Evolutionary conservation across 1,140 invertebrate genomes (phyloP).

Genomic region (Pemphigus obesinymphae): DNA sequence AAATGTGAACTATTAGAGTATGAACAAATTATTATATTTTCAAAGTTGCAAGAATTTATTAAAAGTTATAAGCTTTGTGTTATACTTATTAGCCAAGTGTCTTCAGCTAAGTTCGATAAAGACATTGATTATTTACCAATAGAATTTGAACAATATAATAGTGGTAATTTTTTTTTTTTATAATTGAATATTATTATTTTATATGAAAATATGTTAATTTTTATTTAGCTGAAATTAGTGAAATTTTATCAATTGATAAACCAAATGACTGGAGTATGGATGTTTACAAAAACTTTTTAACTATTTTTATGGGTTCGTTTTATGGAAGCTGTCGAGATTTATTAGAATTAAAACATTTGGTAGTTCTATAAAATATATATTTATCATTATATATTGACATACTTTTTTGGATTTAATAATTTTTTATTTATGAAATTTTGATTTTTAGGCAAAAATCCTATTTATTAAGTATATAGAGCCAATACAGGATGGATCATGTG

Average conservation of each 20-base stretch:
- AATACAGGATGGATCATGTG: conserved; percentile 36
- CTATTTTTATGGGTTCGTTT: conserved; percentile 74
- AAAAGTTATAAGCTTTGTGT: conserved; percentile 64
- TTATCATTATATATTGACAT: not conserved
- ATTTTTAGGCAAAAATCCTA: conserved; percentile 45
- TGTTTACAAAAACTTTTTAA: conserved; percentile 74
- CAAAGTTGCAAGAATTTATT: conserved; percentile 69
- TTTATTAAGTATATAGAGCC: conserved; percentile 47
- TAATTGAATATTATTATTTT: conserved; percentile 24
- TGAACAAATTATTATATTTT: conserved; percentile 65
- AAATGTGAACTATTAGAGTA: conserved; percentile 69
- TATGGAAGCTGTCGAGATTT: conserved; percentile 74
- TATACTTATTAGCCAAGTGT: conserved; percentile 69
- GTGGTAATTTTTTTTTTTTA: conserved; percentile 9
- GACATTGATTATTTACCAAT: conserved; percentile 46
- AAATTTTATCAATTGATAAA: conserved; percentile 61
- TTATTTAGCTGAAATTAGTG: conserved; percentile 61
- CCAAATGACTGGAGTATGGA: conserved; percentile 50
- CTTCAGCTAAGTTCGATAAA: conserved; percentile 72
- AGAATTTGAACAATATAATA: conserved; percentile 38
- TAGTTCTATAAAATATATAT: conserved; percentile 63
- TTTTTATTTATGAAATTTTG: not conserved
- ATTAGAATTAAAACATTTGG: conserved; percentile 62
- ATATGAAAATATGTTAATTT: not conserved
- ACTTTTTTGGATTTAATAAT: not conserved